A percentile compares a stretch with the other conserved stretches of the same genome.
Conservation (phyloP, 1,140 invertebrate species). For the Babylonia areolata region DNA sequence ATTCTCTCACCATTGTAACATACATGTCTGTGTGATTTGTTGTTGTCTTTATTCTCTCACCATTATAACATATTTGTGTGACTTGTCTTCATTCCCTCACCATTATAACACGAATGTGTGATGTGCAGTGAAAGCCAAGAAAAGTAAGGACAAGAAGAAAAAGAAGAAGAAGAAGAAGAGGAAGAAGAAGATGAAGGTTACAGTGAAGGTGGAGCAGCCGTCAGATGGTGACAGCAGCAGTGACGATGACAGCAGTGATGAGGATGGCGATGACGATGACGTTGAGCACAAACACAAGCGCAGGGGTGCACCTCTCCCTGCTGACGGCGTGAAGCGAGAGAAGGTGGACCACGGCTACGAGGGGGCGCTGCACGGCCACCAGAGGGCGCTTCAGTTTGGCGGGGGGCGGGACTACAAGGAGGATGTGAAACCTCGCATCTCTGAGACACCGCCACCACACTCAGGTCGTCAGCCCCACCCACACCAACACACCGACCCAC, state of each 20-base stretch:
- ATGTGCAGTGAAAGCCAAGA: not conserved
- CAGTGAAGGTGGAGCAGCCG: slow-evolving; percentile 25
- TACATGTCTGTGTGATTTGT: too few species aligned
- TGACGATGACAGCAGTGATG: slow-evolving; percentile 25
- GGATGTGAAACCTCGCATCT: not conserved
- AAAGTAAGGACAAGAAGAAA: slow-evolving; percentile 54
- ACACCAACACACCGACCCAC: not conserved
- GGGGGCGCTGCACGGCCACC: slow-evolving; percentile 30
- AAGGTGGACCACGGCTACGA: slow-evolving; percentile 51
- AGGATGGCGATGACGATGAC: slow-evolving; percentile 24
- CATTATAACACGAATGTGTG: not conserved
- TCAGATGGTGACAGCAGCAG: slow-evolving; percentile 28
- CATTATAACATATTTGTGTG: too few species aligned
- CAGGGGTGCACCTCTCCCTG: not conserved
- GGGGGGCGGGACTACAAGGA: not conserved
- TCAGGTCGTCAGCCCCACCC: not conserved
- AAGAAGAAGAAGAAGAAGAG: slow-evolving; percentile 55
- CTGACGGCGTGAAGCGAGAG: slow-evolving; percentile 49
- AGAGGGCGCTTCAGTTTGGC: not conserved
- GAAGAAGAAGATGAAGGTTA: slow-evolving; percentile 39
- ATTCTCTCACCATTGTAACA: too few species aligned
- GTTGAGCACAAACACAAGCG: not conserved
- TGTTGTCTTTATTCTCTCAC: too few species aligned
- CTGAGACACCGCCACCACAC: not conserved
- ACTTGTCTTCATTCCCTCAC: too few species aligned